Conservation (phyloP, 1,140 invertebrate genomes). For the Drosophila baimaii region DNA sequence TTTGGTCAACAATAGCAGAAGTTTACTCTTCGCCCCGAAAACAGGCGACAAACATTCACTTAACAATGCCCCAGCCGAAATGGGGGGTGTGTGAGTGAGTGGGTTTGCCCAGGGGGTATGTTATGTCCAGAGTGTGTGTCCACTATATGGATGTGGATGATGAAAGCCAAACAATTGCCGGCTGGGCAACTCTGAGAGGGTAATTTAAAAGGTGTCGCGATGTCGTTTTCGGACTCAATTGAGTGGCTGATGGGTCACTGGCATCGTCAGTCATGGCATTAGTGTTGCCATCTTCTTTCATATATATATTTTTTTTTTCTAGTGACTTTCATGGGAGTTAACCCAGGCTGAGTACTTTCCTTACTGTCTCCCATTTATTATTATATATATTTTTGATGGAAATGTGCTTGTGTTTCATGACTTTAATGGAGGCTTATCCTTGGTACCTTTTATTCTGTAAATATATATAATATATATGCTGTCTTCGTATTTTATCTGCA, state of each 20-base stretch:
- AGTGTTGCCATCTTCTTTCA: neutral
- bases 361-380: neutral
- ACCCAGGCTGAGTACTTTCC: neutral
- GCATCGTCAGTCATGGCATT: constrained; percentile 23
- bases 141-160: constrained; percentile 5
- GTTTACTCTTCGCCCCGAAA: constrained; percentile 3
- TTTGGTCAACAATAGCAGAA: constrained; percentile 49
- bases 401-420: neutral
- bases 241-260: neutral
- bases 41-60: constrained; percentile 52
- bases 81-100: neutral
- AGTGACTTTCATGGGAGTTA: constrained; percentile 1
- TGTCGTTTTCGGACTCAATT: constrained; percentile 24
- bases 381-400: neutral
- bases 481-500: too few relatives aligned
- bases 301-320: too few relatives aligned
- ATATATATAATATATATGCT: neutral
- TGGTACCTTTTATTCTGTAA: neutral
- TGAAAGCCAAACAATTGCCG: constrained; percentile 40
- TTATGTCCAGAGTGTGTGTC: constrained; percentile 13
- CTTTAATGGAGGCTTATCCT: neutral
- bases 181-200: neutral
- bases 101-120: constrained; percentile 7
- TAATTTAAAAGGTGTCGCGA: constrained; percentile 34
- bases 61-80: constrained; percentile 32